A percentile compares a stretch with the other conserved stretches of the same genome.
Evolutionary conservation across 2,113 vertebrate species (phyloP).

Genomic region (Orycteropus afer): DNA sequence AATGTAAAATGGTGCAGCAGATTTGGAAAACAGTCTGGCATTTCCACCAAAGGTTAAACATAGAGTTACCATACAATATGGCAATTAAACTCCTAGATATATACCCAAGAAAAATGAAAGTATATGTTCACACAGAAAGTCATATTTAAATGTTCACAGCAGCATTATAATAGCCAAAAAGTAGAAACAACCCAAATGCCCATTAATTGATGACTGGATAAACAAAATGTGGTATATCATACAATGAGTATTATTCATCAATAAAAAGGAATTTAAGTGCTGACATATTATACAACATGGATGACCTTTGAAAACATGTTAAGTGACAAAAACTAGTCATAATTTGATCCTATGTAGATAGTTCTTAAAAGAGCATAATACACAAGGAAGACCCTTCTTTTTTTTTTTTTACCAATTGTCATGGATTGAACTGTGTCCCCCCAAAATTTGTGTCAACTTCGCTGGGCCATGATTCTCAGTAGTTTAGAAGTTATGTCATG

Average conservation of each 20-base stretch:
- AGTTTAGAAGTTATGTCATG: too few species aligned
- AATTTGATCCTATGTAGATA: too few species aligned
- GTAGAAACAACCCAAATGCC: slow-evolving; percentile 34
- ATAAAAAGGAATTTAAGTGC: background rate
- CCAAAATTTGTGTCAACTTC: too few species aligned
- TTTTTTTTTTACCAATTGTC: too few species aligned
- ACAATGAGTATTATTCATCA: background rate
- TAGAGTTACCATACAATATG: background rate
- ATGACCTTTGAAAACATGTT: background rate
- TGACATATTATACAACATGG: background rate
- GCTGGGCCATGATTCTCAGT: too few species aligned
- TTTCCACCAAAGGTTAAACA: background rate
- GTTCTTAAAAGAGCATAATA: too few species aligned
- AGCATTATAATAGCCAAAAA: slow-evolving; percentile 20
- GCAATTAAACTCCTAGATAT: background rate
- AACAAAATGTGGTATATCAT: background rate
- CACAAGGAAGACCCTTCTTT: too few species aligned
- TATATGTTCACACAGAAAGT: too few species aligned
- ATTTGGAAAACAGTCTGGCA: background rate
- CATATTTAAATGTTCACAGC: background rate
- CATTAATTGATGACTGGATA: slow-evolving; percentile 3
- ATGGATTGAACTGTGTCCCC: too few species aligned
- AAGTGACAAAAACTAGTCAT: background rate
- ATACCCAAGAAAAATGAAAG: too few species aligned
- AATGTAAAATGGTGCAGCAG: background rate